Conservation (phyloP, 2,888 invertebrate genomes). For the Caenorhabditis sp. region DNA sequence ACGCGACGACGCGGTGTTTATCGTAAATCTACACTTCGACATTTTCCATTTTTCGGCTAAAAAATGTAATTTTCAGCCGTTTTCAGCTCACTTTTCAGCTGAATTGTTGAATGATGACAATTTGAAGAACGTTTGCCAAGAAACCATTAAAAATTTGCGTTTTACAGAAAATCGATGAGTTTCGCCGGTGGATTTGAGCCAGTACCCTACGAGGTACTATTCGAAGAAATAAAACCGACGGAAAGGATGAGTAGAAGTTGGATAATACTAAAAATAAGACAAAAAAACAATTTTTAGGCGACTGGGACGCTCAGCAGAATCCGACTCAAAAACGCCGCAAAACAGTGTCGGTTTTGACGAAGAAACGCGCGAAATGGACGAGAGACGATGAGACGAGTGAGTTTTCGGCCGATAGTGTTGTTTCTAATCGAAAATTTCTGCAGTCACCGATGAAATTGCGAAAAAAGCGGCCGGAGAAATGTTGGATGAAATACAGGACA, state of each 20-base stretch:
- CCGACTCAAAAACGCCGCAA: background rate
- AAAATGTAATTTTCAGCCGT: background rate
- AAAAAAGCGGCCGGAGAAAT: slow-evolving; percentile 20
- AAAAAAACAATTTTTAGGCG: too few species aligned
- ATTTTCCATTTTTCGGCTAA: background rate
- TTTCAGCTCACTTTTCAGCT: background rate
- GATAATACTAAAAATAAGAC: background rate
- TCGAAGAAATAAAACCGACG: background rate
- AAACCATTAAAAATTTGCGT: background rate
- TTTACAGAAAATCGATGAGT: background rate
- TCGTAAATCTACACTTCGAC: background rate
- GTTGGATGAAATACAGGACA: slow-evolving; percentile 31
- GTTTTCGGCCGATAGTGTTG: background rate
- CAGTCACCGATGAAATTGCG: slow-evolving; percentile 27
- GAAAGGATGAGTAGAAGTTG: slow-evolving; percentile 8
- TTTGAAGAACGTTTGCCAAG: too few species aligned
- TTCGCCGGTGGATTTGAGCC: background rate
- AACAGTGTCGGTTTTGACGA: slow-evolving; percentile 1
- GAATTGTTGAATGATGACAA: too few species aligned
- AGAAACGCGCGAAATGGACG: slow-evolving; percentile 32
- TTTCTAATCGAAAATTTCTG: background rate
- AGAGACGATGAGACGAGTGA: slow-evolving; percentile 30
- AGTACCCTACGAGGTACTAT: background rate
- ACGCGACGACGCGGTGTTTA: too few species aligned
- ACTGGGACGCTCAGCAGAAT: too few species aligned